phyloP scores from a whole-genome alignment of 1,140 invertebrate species.

The Metopolophium dirhodum region DNA sequence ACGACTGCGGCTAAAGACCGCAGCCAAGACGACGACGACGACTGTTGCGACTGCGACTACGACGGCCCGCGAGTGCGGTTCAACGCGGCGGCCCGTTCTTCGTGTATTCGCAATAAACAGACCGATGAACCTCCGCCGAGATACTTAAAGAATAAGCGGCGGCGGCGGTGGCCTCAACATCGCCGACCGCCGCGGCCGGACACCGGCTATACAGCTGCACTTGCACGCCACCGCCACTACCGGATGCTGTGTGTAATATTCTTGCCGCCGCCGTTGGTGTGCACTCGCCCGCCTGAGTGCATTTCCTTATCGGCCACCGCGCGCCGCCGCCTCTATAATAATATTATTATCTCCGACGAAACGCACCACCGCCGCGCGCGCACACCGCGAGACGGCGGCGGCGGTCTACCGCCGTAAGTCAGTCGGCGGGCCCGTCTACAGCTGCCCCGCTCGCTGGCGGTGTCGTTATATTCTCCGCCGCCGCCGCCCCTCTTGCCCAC shows the following conservation, averaged over 20 bases:
- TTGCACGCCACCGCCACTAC: not conserved
- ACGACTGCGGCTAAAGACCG: not conserved
- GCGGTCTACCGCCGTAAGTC: not conserved
- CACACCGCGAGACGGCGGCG: not conserved
- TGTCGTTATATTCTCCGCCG: not conserved
- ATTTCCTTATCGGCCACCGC: not conserved
- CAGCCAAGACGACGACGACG: not conserved
- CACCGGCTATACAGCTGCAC: not conserved
- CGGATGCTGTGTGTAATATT: not conserved
- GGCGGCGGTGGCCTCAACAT: not conserved
- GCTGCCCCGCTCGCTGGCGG: not conserved
- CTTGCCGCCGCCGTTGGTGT: not conserved
- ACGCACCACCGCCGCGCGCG: too few species aligned
- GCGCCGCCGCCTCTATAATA: not conserved
- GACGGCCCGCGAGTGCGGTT: not conserved
- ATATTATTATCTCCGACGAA: not conserved
- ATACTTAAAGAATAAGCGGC: not conserved
- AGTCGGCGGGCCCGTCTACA: not conserved
- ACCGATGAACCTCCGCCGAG: constrained; percentile 50
- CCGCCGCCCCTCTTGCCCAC: not conserved
- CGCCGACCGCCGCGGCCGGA: not conserved
- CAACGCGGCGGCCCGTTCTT: not conserved
- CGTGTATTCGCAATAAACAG: constrained; percentile 54
- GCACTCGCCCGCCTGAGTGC: not conserved
- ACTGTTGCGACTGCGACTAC: not conserved